Evolutionary conservation across 2,797 vertebrate species (phyloP), one percentile per base, ranked within the genome.

Genomic region (Chaetodon trifasciatus): DNA sequence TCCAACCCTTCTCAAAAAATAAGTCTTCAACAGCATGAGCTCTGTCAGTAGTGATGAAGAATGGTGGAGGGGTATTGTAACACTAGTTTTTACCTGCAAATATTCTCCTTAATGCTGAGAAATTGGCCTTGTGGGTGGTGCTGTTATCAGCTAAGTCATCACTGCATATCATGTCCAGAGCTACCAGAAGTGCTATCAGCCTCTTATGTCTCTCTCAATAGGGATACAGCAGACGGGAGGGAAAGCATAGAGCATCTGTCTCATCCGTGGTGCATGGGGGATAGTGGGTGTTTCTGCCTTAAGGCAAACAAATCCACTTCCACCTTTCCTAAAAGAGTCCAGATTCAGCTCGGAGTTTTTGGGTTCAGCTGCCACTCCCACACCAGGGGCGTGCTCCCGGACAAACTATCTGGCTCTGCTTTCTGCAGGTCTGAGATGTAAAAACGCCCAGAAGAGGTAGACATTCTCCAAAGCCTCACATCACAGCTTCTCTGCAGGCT

Each of bases 61-160:
- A n/a, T 17, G 15, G 53, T 53, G 15, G 6, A 8, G 49, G 35
- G 50, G 8, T 13, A 15, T 16, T 55, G 12, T n/a, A 63, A 40
- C n/a, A 28, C 16, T 7, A 37, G 44, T 61, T 61, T 57, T 42
- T 47, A 17, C 52, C 35, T 69, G 47, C 40, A 70, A 70, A 49
- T 65, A 3, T 49, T 63, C 24, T 50, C 46, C 32, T 73, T 74
- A 67, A 66, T 58, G 47, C 63, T 64, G 15, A 80, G 56, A 74
- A 76, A 73, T 15, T 53, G 28, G 47, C 66, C 57, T 65, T 71
- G 79, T 83, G 81, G 74, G 73, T 56, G 76, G 69, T 17, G 17
- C n/a, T 76, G 64, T 79, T 81, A 82, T 81, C 74, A 78, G 74
- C 61, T 50, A 69, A 87, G 63, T 81, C 66, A 86, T 86, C 66